Evolutionary conservation across 2,888 invertebrate genomes (phyloP).

Genomic region (Sinotaia quadrata): DNA sequence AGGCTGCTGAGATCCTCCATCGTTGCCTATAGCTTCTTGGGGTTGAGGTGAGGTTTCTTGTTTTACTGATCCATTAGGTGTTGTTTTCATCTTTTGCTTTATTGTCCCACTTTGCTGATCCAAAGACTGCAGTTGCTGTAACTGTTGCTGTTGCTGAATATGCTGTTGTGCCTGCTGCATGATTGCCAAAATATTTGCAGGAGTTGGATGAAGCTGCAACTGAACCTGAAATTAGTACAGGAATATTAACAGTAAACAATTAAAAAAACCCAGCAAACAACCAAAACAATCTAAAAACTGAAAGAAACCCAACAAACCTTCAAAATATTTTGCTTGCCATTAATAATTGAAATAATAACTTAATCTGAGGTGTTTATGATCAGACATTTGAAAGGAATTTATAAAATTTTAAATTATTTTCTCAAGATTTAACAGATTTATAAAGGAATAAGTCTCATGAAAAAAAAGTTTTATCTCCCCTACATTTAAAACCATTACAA

Average conservation of each 20-base stretch:
- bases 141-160: constrained; percentile 33
- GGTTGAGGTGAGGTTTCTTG: constrained; percentile 17
- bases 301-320: no score
- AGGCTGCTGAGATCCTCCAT: constrained; percentile 8
- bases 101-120: constrained; percentile 21
- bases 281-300: no score
- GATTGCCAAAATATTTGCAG: constrained; percentile 39
- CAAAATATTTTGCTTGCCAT: no score
- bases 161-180: constrained; percentile 39
- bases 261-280: no score
- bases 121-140: constrained; percentile 27
- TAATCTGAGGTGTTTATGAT: no score
- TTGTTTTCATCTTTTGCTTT: constrained; percentile 6
- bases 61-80: background rate
- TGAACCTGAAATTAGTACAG: constrained; percentile 36
- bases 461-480: no score
- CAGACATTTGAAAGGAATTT: no score
- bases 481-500: no score
- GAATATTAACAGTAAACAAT: constrained; percentile 17
- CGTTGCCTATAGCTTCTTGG: background rate
- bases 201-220: constrained; percentile 42
- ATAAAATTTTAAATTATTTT: no score
- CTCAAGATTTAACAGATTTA: no score
- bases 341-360: no score
- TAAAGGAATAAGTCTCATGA: no score